Conservation (phyloP, 2,888 invertebrate genomes). For the Apoda limacodes region DNA sequence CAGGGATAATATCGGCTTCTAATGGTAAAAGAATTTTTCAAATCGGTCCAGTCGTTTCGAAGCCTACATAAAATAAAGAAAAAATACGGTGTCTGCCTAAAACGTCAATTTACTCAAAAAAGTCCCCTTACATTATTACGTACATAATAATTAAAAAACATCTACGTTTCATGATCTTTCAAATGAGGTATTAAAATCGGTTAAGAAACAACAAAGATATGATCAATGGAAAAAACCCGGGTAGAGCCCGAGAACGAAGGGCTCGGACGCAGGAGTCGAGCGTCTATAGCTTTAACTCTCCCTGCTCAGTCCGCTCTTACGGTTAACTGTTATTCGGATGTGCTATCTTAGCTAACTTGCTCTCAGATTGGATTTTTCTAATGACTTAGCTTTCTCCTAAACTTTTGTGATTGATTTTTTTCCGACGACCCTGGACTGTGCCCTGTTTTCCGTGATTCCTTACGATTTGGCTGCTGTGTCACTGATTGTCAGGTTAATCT, state of each 20-base stretch:
- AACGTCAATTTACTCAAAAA: too few relatives aligned
- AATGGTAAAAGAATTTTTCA: too few relatives aligned
- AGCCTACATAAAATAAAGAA: too few relatives aligned
- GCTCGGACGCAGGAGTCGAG: constrained; percentile 3
- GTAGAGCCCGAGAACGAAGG: constrained; percentile 2
- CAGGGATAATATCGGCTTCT: too few relatives aligned
- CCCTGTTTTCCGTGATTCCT: constrained; percentile 5
- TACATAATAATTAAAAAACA: too few relatives aligned
- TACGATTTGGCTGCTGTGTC: too few relatives aligned
- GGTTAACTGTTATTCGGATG: constrained; percentile 1
- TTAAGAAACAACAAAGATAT: constrained; percentile 1
- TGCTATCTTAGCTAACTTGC: constrained; percentile 1
- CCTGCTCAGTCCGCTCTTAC: constrained; percentile 2
- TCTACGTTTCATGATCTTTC: too few relatives aligned
- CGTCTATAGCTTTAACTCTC: background rate
- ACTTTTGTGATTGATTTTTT: constrained; percentile 1
- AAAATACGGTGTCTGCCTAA: too few relatives aligned
- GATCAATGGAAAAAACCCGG: constrained; percentile 1
- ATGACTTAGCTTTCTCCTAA: background rate
- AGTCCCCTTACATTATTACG: too few relatives aligned
- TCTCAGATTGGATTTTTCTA: constrained; percentile 2
- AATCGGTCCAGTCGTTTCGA: too few relatives aligned
- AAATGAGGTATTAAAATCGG: constrained; percentile 4
- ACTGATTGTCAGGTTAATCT: constrained; percentile 6
- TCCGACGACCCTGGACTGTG: constrained; percentile 1